Conservation (phyloP, 2,113 vertebrate genomes). For the Elephantulus edwardii region DNA sequence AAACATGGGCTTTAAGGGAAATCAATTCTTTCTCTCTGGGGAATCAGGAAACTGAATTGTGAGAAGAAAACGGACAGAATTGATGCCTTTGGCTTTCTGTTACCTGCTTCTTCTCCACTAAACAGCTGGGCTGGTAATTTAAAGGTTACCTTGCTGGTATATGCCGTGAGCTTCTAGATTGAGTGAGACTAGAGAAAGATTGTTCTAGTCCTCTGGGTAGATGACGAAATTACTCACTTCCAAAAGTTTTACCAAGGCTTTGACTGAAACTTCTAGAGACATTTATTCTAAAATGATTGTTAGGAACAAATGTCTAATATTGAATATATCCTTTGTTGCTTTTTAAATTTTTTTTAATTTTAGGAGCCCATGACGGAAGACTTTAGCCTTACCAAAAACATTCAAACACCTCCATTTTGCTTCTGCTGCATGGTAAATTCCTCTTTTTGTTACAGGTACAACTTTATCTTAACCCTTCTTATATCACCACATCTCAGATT, state of each 20-base stretch:
- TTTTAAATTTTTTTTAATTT: no score
- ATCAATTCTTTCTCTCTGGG: not conserved
- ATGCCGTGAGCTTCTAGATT: not conserved
- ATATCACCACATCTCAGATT: not conserved
- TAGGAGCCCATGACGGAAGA: not conserved
- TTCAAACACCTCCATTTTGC: not conserved
- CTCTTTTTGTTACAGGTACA: not conserved
- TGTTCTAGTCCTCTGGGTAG: no score
- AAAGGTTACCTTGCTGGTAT: not conserved
- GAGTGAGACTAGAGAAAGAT: not conserved
- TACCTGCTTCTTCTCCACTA: not conserved
- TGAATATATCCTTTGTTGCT: not conserved
- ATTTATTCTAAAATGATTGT: not conserved
- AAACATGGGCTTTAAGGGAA: not conserved
- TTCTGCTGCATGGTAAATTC: not conserved
- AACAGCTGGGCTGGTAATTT: not conserved
- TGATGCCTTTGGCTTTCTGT: not conserved
- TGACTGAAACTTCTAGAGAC: not conserved
- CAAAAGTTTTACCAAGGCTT: not conserved
- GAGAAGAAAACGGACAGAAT: not conserved
- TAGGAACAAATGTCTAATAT: not conserved
- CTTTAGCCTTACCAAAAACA: not conserved
- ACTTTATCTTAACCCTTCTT: not conserved
- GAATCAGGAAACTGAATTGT: not conserved
- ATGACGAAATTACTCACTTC: not conserved